Evolutionary conservation across 1,140 invertebrate species (phyloP).

Genomic region (Drosophila obscura): DNA sequence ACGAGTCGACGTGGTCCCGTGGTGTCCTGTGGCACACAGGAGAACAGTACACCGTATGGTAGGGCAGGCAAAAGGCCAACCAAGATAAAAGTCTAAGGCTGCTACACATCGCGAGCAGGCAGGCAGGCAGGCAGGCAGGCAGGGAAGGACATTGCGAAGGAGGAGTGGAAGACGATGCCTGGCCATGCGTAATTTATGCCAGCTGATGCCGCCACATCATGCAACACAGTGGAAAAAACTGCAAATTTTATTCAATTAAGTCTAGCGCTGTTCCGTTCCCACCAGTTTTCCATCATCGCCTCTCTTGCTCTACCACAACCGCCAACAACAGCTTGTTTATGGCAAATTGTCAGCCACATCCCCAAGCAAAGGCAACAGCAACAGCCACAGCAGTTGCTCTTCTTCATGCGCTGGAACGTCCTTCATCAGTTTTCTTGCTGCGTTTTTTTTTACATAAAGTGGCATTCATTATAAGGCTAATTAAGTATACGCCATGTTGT

Average conservation of each 20-base stretch:
- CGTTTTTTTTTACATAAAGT: conserved; percentile 33
- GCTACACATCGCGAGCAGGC: conserved; percentile 28
- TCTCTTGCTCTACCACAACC: not conserved
- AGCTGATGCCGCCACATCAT: conserved; percentile 8
- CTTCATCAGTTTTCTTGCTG: conserved; percentile 27
- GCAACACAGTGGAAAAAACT: conserved; percentile 6
- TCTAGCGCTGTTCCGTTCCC: conserved; percentile 24
- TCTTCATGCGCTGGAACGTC: not conserved
- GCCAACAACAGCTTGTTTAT: conserved; percentile 30
- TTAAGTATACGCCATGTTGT: conserved; percentile 67
- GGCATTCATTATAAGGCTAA: conserved; percentile 54
- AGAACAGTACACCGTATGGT: conserved; percentile 12
- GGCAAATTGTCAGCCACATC: conserved; percentile 42
- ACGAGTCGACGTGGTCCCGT: not conserved
- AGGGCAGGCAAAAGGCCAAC: conserved; percentile 29
- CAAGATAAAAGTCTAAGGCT: conserved; percentile 51
- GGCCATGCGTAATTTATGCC: conserved; percentile 52
- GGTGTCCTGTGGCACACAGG: conserved; percentile 17
- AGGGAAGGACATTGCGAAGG: conserved; percentile 26
- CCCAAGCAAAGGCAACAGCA: conserved; percentile 1
- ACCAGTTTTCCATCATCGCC: too few species aligned
- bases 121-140: conserved; percentile 20
- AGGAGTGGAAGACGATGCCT: conserved; percentile 23
- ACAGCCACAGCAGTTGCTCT: not conserved
- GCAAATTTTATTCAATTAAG: conserved; percentile 51